Conservation (phyloP, 2,888 invertebrate genomes). For the Electrophaes corylata region DNA sequence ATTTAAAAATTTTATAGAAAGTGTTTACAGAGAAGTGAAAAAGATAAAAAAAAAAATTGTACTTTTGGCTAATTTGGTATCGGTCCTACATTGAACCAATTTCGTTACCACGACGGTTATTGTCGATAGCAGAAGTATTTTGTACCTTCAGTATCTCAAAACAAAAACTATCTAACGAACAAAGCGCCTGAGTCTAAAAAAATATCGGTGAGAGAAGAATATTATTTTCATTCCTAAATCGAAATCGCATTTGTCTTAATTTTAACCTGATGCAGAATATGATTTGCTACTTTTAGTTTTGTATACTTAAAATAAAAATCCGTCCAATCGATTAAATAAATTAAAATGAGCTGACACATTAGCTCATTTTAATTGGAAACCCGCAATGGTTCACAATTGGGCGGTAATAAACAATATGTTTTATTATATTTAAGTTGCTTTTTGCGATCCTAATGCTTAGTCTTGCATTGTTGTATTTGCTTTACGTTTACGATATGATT, state of each 20-base stretch:
- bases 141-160: not conserved
- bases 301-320: constrained; percentile 2
- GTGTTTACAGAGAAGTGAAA: too few relatives aligned
- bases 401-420: constrained; percentile 1
- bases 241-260: constrained; percentile 5
- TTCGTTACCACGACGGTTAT: not conserved
- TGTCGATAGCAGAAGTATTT: not conserved
- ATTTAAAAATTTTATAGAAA: too few relatives aligned
- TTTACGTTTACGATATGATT: not conserved
- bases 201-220: not conserved
- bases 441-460: not conserved
- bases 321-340: constrained; percentile 2
- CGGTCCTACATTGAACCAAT: not conserved
- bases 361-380: constrained; percentile 3
- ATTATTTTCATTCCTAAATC: not conserved
- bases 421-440: constrained; percentile 5
- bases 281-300: too few relatives aligned
- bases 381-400: not conserved
- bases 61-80: too few relatives aligned
- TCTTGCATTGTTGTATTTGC: not conserved
- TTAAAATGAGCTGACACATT: too few relatives aligned
- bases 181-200: not conserved
- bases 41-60: too few relatives aligned
- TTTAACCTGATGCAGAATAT: not conserved
- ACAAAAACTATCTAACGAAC: not conserved